Base-by-base conservation (phyloP, 2,888 invertebrate genomes). In the Caenorhabditis becei region DNA sequence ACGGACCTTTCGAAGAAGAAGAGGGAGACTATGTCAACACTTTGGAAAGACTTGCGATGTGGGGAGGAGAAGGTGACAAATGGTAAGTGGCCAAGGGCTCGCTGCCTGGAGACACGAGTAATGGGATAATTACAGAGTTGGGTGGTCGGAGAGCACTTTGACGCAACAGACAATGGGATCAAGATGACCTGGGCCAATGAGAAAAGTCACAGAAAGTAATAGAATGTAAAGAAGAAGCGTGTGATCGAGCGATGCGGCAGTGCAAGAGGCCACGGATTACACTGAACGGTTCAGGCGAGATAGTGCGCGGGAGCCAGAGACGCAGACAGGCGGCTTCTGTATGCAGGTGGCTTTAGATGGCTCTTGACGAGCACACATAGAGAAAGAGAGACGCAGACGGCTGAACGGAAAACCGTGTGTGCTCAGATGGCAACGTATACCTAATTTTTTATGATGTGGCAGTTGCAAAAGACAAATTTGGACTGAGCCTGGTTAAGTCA, bases 271-370 rank as follows among this genome's bases (percentile, higher is more conserved):
- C 24, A 51, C 23, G 59, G 74, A 74, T 74, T 74, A 74, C 65
- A 66, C 56, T 74, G 74, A 74, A 74, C 74, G 74, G 66, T 74
- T n/a, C n/a, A n/a, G n/a, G 1, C n/a, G 74, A 74, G 59, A 66
- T 35, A 74, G 58, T 58, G 18, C 23, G 20, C 16, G 2, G 20
- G 35, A 26, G 10, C n/a, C 20, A 41, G 65, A 74, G 65, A 49
- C 74, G 51, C 74, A 59, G 59, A 58, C 26, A 47, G 20, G n/a
- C 74, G 74, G 65, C 74, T 74, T 74, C 74, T 74, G 74, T 74
- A 74, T 74, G 74, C 74, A 74, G 74, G 74, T 74, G 74, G 74
- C 74, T 74, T 74, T 74, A 74, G 74, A 74, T 74, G 74, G 74
- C 74, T 74, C 74, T 74, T 74, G 74, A 74, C 66, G 66, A 59